Evolutionary conservation across 2,113 vertebrate species (phyloP).

Genomic region (Salvelinus sp.): DNA sequence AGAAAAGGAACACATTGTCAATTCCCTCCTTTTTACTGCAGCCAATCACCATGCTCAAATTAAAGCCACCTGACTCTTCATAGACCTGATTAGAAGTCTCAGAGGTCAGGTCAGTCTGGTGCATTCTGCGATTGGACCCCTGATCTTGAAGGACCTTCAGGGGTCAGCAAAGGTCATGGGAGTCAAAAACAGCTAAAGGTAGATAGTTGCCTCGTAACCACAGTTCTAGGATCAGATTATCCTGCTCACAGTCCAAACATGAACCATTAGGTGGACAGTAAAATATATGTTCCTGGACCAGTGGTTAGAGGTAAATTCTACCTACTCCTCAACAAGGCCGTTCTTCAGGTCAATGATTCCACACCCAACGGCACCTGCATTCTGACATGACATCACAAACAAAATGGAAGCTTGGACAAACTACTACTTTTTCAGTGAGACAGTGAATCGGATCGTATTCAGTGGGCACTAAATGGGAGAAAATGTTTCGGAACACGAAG

Average conservation of each 20-base stretch:
- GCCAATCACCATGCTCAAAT: constrained; percentile 34
- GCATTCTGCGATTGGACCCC: constrained; percentile 18
- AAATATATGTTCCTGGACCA: neutral
- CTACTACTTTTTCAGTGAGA: neutral
- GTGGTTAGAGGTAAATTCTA: neutral
- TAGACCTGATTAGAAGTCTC: constrained; percentile 66
- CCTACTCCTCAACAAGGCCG: neutral
- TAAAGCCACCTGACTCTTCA: constrained; percentile 66
- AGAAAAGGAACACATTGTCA: constrained; percentile 27
- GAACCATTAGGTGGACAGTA: neutral
- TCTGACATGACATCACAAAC: neutral
- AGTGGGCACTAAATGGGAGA: neutral
- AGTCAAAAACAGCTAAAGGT: constrained; percentile 24
- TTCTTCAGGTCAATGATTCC: neutral
- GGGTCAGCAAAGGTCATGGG: constrained; percentile 29
- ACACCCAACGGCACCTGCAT: neutral
- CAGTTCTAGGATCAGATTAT: neutral
- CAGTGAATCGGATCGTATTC: neutral
- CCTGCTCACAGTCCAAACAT: neutral
- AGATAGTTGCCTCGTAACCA: neutral
- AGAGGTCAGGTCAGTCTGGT: constrained; percentile 41
- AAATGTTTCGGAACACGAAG: neutral
- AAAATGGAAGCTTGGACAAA: neutral
- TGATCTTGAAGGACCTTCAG: constrained; percentile 16
- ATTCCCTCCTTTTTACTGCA: constrained; percentile 42